Conservation (phyloP, 2,888 invertebrate genomes). For the Cheilosia vernalis region DNA sequence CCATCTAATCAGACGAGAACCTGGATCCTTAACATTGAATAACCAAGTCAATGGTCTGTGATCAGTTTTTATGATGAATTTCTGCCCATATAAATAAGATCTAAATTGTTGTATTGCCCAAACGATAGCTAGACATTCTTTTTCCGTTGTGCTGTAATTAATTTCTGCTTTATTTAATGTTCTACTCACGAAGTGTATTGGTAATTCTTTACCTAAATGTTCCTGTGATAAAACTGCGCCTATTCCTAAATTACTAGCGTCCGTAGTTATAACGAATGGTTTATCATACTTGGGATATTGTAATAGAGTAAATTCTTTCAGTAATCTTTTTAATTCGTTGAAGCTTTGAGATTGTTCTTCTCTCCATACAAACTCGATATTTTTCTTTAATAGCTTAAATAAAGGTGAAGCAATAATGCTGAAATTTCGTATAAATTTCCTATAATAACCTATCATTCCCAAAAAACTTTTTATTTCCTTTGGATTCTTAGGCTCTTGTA, state of each 20-base stretch:
- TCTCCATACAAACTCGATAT: neutral
- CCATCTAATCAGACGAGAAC: constrained; percentile 20
- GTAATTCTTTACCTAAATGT: constrained; percentile 11
- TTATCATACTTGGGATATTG: too few relatives aligned
- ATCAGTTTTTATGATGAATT: neutral
- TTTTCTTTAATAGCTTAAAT: constrained; percentile 34
- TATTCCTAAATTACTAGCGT: too few relatives aligned
- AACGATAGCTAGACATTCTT: constrained; percentile 17
- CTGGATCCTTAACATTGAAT: constrained; percentile 32
- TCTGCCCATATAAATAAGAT: constrained; percentile 8
- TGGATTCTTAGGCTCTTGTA: constrained; percentile 1
- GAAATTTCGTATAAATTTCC: constrained; percentile 45
- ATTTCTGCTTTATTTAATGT: constrained; percentile 33
- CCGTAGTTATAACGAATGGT: too few relatives aligned
- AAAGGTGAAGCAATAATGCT: constrained; percentile 53
- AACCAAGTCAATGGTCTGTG: neutral
- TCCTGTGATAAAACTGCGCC: constrained; percentile 1
- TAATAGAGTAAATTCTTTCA: too few relatives aligned
- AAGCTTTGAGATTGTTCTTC: too few relatives aligned
- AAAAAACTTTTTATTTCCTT: constrained; percentile 12
- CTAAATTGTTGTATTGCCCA: constrained; percentile 24
- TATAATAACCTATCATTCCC: constrained; percentile 37
- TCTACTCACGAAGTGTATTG: constrained; percentile 43
- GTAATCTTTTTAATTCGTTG: too few relatives aligned
- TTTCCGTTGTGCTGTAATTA: constrained; percentile 20